A percentile compares a stretch with the other conserved stretches of the same genome.
These are phyloP conservation scores for Myanophis thanlyinensis DNA, from an alignment of 2,113 vertebrate genomes.

Conservation along the genomic window DNA sequence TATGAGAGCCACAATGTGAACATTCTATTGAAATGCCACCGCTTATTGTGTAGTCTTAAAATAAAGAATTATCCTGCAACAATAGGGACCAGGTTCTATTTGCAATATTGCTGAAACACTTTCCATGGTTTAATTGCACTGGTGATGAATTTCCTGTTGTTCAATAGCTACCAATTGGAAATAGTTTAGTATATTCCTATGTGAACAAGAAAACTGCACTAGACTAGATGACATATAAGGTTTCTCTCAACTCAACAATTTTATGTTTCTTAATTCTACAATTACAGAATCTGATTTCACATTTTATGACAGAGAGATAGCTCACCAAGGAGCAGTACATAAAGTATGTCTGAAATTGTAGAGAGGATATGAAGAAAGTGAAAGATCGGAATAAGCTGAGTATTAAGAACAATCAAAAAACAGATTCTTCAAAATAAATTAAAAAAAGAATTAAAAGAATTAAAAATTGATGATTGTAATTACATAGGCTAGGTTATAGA, in stretches of 20 bases:
- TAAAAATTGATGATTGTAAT: neutral
- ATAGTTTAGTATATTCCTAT: neutral
- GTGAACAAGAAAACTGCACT: neutral
- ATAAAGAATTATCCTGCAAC: neutral
- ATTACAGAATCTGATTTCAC: neutral
- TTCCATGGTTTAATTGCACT: neutral
- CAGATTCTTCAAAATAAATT: neutral
- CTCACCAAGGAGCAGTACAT: neutral
- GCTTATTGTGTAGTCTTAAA: neutral
- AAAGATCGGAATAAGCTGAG: neutral
- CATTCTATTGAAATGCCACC: neutral
- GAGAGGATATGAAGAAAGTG: neutral
- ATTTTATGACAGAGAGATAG: neutral
- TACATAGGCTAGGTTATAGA: neutral
- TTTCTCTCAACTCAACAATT: neutral
- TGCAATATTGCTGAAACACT: neutral
- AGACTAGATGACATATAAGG: neutral
- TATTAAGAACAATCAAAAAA: neutral
- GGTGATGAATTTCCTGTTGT: neutral
- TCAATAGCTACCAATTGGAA: neutral
- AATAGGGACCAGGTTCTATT: neutral
- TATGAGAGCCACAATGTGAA: neutral
- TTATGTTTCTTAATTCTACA: neutral
- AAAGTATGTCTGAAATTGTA: neutral
- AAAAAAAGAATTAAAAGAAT: neutral